These are phyloP conservation scores for Sapayoa aenigma DNA, from an alignment of 2,113 vertebrate species.

Conservation along the genomic window DNA sequence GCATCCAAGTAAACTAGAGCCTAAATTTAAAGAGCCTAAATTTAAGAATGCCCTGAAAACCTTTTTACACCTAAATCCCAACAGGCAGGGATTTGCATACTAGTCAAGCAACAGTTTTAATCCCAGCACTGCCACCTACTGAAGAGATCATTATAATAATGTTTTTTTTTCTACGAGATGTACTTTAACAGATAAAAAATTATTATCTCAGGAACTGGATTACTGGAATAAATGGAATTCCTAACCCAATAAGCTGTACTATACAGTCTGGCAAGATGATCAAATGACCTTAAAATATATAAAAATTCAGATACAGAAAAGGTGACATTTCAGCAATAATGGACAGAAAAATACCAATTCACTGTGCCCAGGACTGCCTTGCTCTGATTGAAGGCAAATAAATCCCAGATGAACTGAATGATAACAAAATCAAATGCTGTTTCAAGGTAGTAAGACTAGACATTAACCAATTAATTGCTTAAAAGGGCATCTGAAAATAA, in stretches of 20 bases:
- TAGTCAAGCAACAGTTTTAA: conserved; percentile 62
- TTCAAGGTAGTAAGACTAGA: neutral
- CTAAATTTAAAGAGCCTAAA: neutral
- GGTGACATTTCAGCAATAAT: neutral
- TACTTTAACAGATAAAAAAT: neutral
- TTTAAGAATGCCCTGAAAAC: conserved; percentile 13
- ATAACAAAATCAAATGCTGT: neutral
- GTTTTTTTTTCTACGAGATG: neutral
- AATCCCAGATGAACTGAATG: neutral
- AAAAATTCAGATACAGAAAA: neutral
- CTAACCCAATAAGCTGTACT: neutral
- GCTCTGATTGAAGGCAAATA: neutral
- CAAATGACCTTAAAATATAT: conserved; percentile 5
- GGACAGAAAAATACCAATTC: neutral
- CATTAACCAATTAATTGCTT: neutral
- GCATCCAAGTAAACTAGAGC: neutral
- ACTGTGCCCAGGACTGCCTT: neutral
- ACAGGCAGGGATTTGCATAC: conserved; percentile 64
- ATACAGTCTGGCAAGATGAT: neutral
- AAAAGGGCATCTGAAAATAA: neutral
- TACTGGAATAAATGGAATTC: conserved; percentile 5
- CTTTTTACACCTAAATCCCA: conserved; percentile 59
- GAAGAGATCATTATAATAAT: conserved; percentile 42
- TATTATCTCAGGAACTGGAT: neutral
- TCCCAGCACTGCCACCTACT: conserved; percentile 78